Percentiles rank a stretch among this genome's conserved stretches.
phyloP scores from a whole-genome alignment of 2,797 vertebrate species.

The Pelodytes ibericus region DNA sequence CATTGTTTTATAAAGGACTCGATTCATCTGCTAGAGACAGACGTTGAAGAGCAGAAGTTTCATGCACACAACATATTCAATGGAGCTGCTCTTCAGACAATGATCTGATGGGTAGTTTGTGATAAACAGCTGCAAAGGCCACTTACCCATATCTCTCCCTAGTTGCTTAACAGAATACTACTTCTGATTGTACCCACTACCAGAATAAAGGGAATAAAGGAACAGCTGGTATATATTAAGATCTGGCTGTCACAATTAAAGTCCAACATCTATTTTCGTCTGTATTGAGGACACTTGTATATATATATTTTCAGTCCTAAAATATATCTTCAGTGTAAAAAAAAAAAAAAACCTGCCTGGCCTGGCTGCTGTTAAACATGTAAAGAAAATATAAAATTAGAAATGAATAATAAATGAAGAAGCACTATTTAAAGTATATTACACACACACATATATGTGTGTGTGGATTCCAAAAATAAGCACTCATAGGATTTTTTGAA shows the following conservation, averaged over 20 bases:
- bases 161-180: neutral
- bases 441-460: too few relatives aligned
- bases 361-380: too few relatives aligned
- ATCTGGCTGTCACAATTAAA: neutral
- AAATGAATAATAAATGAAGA: too few relatives aligned
- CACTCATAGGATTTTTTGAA: too few relatives aligned
- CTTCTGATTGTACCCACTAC: neutral
- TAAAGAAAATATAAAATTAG: too few relatives aligned
- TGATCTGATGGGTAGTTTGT: conserved; percentile 1
- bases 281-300: too few relatives aligned
- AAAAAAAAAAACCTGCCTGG: too few relatives aligned
- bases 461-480: too few relatives aligned
- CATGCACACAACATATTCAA: conserved; percentile 3
- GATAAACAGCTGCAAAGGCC: conserved; percentile 8
- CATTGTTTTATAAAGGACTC: conserved; percentile 35
- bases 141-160: conserved; percentile 1
- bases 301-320: too few relatives aligned
- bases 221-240: neutral
- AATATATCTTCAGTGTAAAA: too few relatives aligned
- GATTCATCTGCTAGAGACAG: conserved; percentile 33
- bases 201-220: conserved; percentile 44
- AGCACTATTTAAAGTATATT: too few relatives aligned
- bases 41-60: neutral
- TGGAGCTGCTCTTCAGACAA: conserved; percentile 6
- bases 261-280: too few relatives aligned